phyloP scores from a whole-genome alignment of 1,140 invertebrate species.

The Bemisia tabaci region DNA sequence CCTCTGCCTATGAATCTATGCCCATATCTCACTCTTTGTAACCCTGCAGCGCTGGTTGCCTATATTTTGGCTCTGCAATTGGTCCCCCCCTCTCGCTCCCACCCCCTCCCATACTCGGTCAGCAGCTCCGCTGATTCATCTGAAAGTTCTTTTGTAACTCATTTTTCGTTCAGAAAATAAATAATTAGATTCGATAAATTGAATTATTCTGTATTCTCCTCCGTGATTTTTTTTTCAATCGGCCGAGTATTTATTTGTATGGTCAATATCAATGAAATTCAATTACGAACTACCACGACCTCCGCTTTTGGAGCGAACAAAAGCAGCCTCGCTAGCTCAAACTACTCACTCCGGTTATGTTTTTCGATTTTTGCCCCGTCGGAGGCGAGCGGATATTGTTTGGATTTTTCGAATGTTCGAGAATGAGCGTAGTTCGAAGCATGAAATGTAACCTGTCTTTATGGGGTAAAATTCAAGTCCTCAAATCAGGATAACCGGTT shows the following conservation, averaged over 20 bases:
- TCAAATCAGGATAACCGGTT: too few species aligned
- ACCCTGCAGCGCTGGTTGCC: neutral
- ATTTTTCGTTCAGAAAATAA: neutral
- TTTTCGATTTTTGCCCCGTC: too few species aligned
- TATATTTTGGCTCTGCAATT: neutral
- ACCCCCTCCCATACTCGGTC: neutral
- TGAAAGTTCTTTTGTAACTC: neutral
- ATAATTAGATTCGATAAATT: neutral
- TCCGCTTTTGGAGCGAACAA: too few species aligned
- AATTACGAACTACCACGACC: too few species aligned
- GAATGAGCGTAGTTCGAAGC: too few species aligned
- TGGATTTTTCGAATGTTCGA: too few species aligned
- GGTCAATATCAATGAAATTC: neutral
- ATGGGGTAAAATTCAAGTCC: too few species aligned
- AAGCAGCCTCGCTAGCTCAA: too few species aligned
- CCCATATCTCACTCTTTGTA: neutral
- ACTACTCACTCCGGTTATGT: too few species aligned
- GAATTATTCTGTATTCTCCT: neutral
- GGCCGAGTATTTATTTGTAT: neutral
- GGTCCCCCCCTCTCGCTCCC: neutral
- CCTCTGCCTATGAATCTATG: neutral
- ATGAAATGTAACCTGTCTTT: too few species aligned
- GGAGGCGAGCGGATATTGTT: too few species aligned
- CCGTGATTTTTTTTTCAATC: neutral
- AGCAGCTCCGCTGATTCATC: neutral